Evolutionary conservation across 2,797 vertebrate genomes (phyloP).

Genomic region (Petrocephalus sullivani): DNA sequence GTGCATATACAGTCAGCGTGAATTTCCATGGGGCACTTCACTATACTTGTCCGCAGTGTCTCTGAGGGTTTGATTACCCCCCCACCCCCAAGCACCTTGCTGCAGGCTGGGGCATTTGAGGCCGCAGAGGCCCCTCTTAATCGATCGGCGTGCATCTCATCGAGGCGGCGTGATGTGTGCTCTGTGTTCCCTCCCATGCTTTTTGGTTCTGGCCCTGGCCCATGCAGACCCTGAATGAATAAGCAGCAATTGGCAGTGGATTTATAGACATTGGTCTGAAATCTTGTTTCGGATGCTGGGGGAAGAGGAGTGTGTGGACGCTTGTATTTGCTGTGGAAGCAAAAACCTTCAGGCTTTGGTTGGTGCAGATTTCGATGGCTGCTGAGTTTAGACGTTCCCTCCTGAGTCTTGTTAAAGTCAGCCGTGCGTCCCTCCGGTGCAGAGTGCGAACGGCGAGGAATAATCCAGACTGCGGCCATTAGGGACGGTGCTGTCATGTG

Average conservation of each 20-base stretch:
- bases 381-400: background rate
- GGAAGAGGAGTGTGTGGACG: background rate
- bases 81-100: background rate
- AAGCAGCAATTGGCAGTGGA: background rate
- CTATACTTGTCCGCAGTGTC: background rate
- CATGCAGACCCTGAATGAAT: background rate
- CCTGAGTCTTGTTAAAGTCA: background rate
- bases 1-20: background rate
- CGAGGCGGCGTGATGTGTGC: background rate
- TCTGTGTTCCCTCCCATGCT: background rate
- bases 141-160: background rate
- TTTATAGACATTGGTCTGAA: background rate
- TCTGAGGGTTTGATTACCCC: background rate
- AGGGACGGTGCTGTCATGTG: background rate
- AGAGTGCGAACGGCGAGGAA: background rate
- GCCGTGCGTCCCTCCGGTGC: background rate
- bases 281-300: background rate
- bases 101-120: background rate
- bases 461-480: background rate
- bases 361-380: background rate
- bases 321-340: background rate
- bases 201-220: background rate
- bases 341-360: background rate
- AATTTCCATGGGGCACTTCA: background rate
- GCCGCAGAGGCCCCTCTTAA: background rate